A percentile compares a stretch with the other conserved stretches of the same genome.
These are phyloP conservation scores for Rhagologus leucostigma DNA, from an alignment of 2,113 vertebrate species.

Conservation along the genomic window DNA sequence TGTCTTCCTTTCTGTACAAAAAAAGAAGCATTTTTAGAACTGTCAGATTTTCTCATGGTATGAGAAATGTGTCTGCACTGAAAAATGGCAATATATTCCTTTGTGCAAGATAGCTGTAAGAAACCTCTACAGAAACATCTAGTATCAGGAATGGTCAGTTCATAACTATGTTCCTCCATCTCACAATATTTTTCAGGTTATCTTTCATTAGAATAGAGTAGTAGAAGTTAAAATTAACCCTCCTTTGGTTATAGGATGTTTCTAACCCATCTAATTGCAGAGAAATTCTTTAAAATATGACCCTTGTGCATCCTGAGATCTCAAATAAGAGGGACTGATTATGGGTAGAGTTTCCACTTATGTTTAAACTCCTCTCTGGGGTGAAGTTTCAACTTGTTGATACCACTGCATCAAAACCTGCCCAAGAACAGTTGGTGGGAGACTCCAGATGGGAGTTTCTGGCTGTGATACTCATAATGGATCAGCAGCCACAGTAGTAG, in stretches of 20 bases:
- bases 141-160: not conserved
- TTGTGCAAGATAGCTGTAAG: not conserved
- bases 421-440: not conserved
- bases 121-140: not conserved
- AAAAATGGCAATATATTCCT: not conserved
- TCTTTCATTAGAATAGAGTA: not conserved
- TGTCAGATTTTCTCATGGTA: not conserved
- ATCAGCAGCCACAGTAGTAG: slow-evolving; percentile 24
- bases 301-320: not conserved
- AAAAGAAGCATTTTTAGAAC: not conserved
- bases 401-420: not conserved
- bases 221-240: not conserved
- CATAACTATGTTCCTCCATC: not conserved
- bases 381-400: not conserved
- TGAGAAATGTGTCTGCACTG: not conserved
- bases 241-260: not conserved
- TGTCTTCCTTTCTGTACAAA: not conserved
- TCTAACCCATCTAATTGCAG: not conserved
- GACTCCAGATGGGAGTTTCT: slow-evolving; percentile 40
- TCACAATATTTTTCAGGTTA: not conserved
- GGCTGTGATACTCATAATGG: slow-evolving; percentile 28
- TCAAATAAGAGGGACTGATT: not conserved
- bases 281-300: not conserved
- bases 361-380: not conserved
- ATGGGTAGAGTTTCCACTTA: not conserved